Evolutionary conservation across 1,140 invertebrate genomes (phyloP), one percentile per base, ranked within the genome.

Genomic region (Zaprionus kolodkinae): DNA sequence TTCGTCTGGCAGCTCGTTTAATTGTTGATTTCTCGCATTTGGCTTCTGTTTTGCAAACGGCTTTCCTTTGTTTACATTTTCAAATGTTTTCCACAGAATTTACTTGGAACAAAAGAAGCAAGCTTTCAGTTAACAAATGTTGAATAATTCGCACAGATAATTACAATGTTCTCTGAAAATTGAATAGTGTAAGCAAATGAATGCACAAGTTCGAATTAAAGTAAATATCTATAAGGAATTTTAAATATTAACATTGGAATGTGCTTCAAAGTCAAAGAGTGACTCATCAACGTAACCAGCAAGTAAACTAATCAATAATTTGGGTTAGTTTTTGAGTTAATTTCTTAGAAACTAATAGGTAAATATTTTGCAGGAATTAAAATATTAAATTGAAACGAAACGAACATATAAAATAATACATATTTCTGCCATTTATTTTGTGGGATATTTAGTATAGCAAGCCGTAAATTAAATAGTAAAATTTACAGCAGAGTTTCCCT

Each of bases 51-150:
- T 74, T 60, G 21, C 21, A 65, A 35, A 27, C 35, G 25, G 7
- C 27, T 50, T 62, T 54, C 13, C 59, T 52, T 60, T 78, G 69
- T 64, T 43, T 50, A 78, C 50, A 50, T 27, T 33, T 68, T 48
- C 27, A 30, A 5, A 45, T 66, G 35, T 62, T 78, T 77, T 61
- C 50, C 12, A 5, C 35, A 17, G 48, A 77, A 77, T 76, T 60
- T 45, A 15, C 12, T 59, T 25, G 30, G 15, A 33, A 38, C 54
- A 66, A 59, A 40, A 12, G 21, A 30, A 36, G 6, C 40, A 45
- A 15, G n/a, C 9, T 43, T 15, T 45, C 40, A 45, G 40, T 45
- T 45, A 15, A 45, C 40, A 45, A 45, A 45, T 45, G n/a, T 45
- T 45, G 2, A 45, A 45, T 15, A 15, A 15, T 17, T 45, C 7